Evolutionary conservation across 1,140 invertebrate species (phyloP).

Genomic region (Plectrocnemia conspersa): DNA sequence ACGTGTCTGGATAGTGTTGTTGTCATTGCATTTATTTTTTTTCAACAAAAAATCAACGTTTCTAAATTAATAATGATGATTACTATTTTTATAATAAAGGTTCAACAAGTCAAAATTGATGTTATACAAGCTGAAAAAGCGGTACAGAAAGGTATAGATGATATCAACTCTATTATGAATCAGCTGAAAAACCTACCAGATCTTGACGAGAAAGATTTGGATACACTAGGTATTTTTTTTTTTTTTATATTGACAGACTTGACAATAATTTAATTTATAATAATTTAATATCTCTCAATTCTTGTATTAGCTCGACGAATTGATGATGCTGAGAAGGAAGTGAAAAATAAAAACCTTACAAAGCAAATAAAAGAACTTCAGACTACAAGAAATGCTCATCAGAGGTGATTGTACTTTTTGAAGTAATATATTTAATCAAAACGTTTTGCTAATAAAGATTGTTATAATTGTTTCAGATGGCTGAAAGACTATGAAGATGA

Average conservation of each 20-base stretch:
- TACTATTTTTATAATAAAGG: too few relatives aligned
- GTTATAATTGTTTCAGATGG: constrained; percentile 49
- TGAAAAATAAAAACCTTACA: constrained; percentile 71
- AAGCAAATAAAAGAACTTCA: constrained; percentile 66
- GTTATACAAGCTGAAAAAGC: constrained; percentile 72
- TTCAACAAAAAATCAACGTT: too few relatives aligned
- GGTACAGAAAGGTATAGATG: constrained; percentile 72
- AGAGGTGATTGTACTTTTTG: constrained; percentile 38
- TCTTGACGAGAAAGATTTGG: constrained; percentile 42
- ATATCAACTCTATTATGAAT: constrained; percentile 74
- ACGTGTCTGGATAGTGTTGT: too few relatives aligned
- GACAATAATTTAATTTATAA: constrained; percentile 12
- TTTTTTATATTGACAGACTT: neutral
- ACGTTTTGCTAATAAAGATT: constrained; percentile 1
- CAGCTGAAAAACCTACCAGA: constrained; percentile 71
- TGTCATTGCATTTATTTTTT: too few relatives aligned
- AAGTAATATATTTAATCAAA: neutral
- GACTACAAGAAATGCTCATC: constrained; percentile 68
- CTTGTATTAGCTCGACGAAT: constrained; percentile 74
- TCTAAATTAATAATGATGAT: too few relatives aligned
- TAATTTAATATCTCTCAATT: too few relatives aligned
- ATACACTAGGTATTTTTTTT: constrained; percentile 40
- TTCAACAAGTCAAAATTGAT: constrained; percentile 81
- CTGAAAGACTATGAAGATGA: constrained; percentile 81
- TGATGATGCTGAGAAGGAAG: constrained; percentile 64